Base-by-base conservation (phyloP, 2,888 invertebrate species). In the Neoitamus cyanurus region DNA sequence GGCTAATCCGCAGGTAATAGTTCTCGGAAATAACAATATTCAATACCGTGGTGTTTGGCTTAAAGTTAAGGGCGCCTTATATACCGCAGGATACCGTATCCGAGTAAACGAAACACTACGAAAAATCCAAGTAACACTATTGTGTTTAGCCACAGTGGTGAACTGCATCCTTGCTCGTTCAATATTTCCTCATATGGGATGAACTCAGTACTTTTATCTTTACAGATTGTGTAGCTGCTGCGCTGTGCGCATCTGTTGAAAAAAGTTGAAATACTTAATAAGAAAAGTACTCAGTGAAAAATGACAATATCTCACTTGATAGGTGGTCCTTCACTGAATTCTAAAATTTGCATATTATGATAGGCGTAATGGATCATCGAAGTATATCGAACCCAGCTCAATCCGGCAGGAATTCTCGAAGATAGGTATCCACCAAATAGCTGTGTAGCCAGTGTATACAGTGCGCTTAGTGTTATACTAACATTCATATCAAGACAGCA, bases 321-420 rank as follows among this genome's bases (percentile, higher is more conserved):
- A 70, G 94, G 93, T 86, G 93, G 92, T 87, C 95, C 95, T 89
- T 94, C 93, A 86, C 93, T 93, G 88, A 96, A 95, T 89, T 96
- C 96, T 69, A 96, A 92, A 87, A 95, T 95, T 90, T 95, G 95
- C 95, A 96, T 95, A 90, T 95, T 95, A 89, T 95, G 94, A 91
- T 95, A 96, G 85, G 95, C 95, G 90, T 96, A 96, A 90, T 95
- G 95, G 82, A 96, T 94, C 94, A 95, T 94, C 78, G 95, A 95
- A 84, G 94, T 92, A 89, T 95, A 95, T 87, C 94, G 93, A 90
- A 95, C 93, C 95, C 95, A 96, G 88, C 94, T 93, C 84, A 96
- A 90, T 93, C 95, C 95, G 37, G 93, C 92, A 25, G 95, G 95
- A 88, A 96, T 94, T 88, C 94, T 93, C 69, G 94, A 94, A 73